Conservation (phyloP, 2,888 invertebrate species). For the Drosophila monieri region DNA sequence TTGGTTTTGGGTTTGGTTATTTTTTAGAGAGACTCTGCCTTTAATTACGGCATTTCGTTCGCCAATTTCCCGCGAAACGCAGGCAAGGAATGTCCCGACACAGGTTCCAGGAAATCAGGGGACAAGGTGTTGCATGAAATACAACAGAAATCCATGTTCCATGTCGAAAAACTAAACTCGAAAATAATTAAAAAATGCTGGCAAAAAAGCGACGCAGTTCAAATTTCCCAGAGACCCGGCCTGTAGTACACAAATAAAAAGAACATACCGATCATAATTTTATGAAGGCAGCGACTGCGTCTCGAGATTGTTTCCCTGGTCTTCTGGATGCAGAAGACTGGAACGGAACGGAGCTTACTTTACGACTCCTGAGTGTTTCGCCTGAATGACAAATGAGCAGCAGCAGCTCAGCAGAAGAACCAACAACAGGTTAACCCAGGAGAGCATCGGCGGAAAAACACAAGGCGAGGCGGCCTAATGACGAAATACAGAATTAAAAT, state of each 20-base stretch:
- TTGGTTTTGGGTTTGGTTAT: slow-evolving; percentile 3
- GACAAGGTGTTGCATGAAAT: slow-evolving; percentile 76
- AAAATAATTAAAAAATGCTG: slow-evolving; percentile 58
- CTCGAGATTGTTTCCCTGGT: slow-evolving; percentile 36
- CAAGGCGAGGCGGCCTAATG: no score
- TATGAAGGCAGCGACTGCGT: slow-evolving; percentile 49
- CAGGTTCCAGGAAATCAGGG: slow-evolving; percentile 49
- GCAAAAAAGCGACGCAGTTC: slow-evolving; percentile 41
- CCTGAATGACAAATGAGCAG: slow-evolving; percentile 79
- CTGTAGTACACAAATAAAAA: slow-evolving; percentile 5
- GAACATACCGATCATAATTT: slow-evolving; percentile 77
- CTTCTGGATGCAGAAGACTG: slow-evolving; percentile 38
- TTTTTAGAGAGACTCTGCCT: slow-evolving; percentile 9
- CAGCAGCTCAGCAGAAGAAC: slow-evolving; percentile 32
- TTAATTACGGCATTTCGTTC: slow-evolving; percentile 24
- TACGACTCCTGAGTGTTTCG: slow-evolving; percentile 74
- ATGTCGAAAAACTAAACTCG: slow-evolving; percentile 63
- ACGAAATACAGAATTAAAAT: neutral
- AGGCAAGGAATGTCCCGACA: slow-evolving; percentile 56
- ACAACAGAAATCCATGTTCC: slow-evolving; percentile 65
- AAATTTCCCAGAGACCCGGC: slow-evolving; percentile 38
- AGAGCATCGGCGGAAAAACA: neutral
- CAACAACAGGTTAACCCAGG: slow-evolving; percentile 63
- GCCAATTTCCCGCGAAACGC: slow-evolving; percentile 28
- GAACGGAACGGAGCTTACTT: slow-evolving; percentile 50